A percentile compares a stretch with the other conserved stretches of the same genome.
These are phyloP conservation scores for Pandemis cinnamomeana DNA, from an alignment of 2,888 invertebrate genomes.

Conservation along the genomic window DNA sequence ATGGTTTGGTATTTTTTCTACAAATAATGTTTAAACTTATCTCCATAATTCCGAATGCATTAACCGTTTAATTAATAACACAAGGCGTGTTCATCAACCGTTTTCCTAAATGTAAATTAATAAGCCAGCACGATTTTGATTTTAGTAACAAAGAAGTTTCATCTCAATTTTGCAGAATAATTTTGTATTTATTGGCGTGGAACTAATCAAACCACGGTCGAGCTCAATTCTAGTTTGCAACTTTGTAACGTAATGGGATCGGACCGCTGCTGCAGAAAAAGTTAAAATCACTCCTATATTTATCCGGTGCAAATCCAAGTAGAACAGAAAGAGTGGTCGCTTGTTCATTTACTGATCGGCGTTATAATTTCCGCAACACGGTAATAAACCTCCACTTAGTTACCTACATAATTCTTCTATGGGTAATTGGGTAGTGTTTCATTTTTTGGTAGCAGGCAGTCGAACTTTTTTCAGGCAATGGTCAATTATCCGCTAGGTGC, in stretches of 20 bases:
- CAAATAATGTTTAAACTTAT: too few species aligned
- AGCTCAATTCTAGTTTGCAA: slow-evolving; percentile 35
- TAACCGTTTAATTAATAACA: not conserved
- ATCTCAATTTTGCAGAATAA: slow-evolving; percentile 6
- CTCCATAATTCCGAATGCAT: too few species aligned
- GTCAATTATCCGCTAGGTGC: not conserved
- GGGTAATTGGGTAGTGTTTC: not conserved
- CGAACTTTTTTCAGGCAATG: not conserved
- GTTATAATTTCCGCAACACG: slow-evolving; percentile 8
- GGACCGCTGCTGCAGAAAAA: slow-evolving; percentile 23
- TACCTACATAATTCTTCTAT: not conserved
- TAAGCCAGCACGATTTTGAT: not conserved
- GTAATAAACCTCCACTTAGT: not conserved
- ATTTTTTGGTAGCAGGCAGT: not conserved
- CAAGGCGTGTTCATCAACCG: not conserved
- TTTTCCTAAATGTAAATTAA: not conserved
- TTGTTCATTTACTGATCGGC: slow-evolving; percentile 2
- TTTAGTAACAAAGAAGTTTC: slow-evolving; percentile 34
- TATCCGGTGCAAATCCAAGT: slow-evolving; percentile 12
- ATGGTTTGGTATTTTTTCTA: too few species aligned
- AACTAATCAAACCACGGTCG: slow-evolving; percentile 33
- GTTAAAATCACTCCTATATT: slow-evolving; percentile 2
- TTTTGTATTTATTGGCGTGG: slow-evolving; percentile 25
- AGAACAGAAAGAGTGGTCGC: slow-evolving; percentile 18
- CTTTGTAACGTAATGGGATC: slow-evolving; percentile 31